Base-by-base conservation (phyloP, 1,140 invertebrate genomes). In the Ceratosolen solmsi region DNA sequence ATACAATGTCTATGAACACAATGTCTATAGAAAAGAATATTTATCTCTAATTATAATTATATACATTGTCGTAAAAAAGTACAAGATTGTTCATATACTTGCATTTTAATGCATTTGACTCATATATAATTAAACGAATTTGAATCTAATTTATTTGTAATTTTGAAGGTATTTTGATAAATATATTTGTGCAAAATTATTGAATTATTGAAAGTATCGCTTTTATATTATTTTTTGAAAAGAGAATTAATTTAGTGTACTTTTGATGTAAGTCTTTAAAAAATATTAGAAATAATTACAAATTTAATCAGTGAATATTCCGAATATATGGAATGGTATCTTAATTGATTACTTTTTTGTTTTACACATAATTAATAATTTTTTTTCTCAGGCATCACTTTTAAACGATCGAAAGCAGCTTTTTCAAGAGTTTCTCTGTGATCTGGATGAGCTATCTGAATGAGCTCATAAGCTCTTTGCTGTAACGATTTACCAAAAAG, bases 401-500 rank as follows among this genome's bases (percentile, higher is more conserved):
- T 97, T 5, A 99, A 93, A 74, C 97, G 93, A 87, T 98, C 96
- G 88, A 96, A 98, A 2, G 97, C 96, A 1, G 95, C 94, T 89
- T 98, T 98, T 88, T 99, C 98, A 11, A 99, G 92, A 0, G 91
- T 83, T 88, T 97, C 96, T 82, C 98, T 93, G 85, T 98, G 96
- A 88, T 98, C 94, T 0, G 98, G 98, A 92, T 98, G 97, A 0
- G 98, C 95, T 49, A 99, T 94, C 68, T 96, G 93, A 85, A 99
- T 99, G 0, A 99, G 93, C 83, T 95, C 97, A 89, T 98, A 95
- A 2, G 98, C 97, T 84, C 98, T 91, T 89, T 99, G 98, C 22
- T 97, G 93, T 11, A 98, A 92, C 72, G 94, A 96, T 89, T 97
- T 98, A n/a, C 98, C 98, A 90, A 98, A 99, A 2, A 99, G 90